Evolutionary conservation across 2,797 vertebrate genomes (phyloP), one percentile per base, ranked within the genome.

Genomic region (Channa striata): DNA sequence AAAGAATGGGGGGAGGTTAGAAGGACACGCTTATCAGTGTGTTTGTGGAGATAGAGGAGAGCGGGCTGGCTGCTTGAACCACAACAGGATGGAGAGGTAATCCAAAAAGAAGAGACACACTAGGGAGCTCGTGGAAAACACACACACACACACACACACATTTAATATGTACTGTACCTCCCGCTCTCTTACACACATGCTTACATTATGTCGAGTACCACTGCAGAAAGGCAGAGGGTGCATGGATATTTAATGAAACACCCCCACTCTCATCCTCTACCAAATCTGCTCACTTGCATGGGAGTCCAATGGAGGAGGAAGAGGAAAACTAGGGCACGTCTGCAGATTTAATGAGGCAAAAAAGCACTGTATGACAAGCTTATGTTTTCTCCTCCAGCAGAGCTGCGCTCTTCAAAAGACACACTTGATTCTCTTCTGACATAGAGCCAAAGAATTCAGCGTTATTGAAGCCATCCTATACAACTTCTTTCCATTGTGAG

Each of bases 281-380:
- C 80, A 89, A 87, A 90, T 89, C 75, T 85, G 78, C 87, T 89
- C 84, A 49, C 82, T 48, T 74, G 80, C 65, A 81, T 23, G 12
- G 49, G 69, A 81, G 83, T 88, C 88, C 83, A 83, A 84, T 16
- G 77, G 74, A 82, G 77, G 72, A 85, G 78, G 68, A 83, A 74
- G 66, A 84, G 76, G 68, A 82, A 82, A 88, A 92, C 86, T 93
- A 92, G 91, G 91, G 72, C 89, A 91, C 37, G 85, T 90, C 88
- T 92, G 91, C 91, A 93, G 87, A 92, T 92, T 93, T 93, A 93
- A 92, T 92, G 91, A 93, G 87, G 87, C 89, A 90, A 88, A 78
- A 88, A 91, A 83, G 60, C 37, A 43, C 72, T 80, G 78, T 69
- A 81, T 85, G 86, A 89, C 83, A 81, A 87, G 89, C 89, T 87